phyloP scores from a whole-genome alignment of 1,140 invertebrate species.

The Drosophila murphyi region DNA sequence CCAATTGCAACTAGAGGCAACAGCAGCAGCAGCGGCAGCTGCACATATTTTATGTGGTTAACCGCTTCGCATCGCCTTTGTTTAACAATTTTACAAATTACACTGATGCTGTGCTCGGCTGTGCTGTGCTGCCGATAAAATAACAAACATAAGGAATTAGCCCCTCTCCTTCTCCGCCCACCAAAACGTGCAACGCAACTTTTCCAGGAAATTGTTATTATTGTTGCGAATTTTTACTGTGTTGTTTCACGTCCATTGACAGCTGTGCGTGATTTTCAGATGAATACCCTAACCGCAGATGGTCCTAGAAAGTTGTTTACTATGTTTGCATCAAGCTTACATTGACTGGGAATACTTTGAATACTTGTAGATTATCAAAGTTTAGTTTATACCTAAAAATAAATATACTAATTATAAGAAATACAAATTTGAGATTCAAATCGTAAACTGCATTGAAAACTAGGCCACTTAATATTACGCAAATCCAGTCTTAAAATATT shows the following conservation, averaged over 20 bases:
- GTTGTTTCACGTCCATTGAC: slow-evolving; percentile 58
- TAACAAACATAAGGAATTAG: slow-evolving; percentile 51
- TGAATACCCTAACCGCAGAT: slow-evolving; percentile 45
- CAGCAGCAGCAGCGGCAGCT: neutral
- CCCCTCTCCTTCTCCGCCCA: neutral
- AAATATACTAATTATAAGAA: no score
- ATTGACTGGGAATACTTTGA: no score
- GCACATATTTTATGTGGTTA: slow-evolving; percentile 10
- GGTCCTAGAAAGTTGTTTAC: slow-evolving; percentile 1
- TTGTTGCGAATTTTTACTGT: slow-evolving; percentile 45
- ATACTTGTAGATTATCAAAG: no score
- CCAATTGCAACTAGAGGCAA: slow-evolving; percentile 38
- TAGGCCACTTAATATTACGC: no score
- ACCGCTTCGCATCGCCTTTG: slow-evolving; percentile 36
- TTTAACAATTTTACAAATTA: slow-evolving; percentile 45
- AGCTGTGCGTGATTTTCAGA: slow-evolving; percentile 55
- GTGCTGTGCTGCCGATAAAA: slow-evolving; percentile 38
- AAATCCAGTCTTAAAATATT: no score
- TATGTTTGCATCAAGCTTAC: neutral
- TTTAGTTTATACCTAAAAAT: no score
- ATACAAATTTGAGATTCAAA: no score
- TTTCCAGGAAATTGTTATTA: slow-evolving; percentile 77
- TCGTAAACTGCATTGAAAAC: no score
- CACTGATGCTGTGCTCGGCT: neutral
- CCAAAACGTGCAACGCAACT: slow-evolving; percentile 57